phyloP scores from a whole-genome alignment of 2,888 invertebrate species.

The Ectemnius cavifrons region DNA sequence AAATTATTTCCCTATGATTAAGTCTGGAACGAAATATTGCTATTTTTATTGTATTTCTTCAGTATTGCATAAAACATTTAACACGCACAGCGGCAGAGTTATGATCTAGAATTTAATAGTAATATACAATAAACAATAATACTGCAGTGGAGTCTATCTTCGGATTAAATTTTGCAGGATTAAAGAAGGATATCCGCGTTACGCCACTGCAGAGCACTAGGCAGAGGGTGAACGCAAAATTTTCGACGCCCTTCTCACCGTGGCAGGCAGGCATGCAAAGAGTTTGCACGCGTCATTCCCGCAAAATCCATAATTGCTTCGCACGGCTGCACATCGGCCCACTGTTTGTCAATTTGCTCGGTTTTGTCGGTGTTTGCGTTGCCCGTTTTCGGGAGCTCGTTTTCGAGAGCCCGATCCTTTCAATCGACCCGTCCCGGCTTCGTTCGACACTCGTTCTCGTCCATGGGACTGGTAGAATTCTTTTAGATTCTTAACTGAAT shows the following conservation, averaged over 20 bases:
- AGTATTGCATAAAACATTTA: too few species aligned
- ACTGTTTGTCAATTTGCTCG: conserved; percentile 74
- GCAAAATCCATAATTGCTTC: conserved; percentile 76
- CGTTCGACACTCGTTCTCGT: conserved; percentile 13
- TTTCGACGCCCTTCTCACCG: conserved; percentile 40
- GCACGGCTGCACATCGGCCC: conserved; percentile 72
- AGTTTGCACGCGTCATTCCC: conserved; percentile 70
- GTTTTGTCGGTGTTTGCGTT: conserved; percentile 64
- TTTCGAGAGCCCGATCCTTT: conserved; percentile 38
- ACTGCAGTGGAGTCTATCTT: too few species aligned
- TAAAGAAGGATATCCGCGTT: conserved; percentile 1
- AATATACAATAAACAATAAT: too few species aligned
- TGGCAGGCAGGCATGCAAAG: conserved; percentile 55
- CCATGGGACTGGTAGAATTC: conserved; percentile 17
- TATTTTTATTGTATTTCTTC: too few species aligned
- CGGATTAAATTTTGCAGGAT: not conserved
- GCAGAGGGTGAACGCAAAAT: conserved; percentile 24
- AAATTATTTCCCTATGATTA: too few species aligned
- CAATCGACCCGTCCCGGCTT: conserved; percentile 15
- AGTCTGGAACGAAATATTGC: too few species aligned
- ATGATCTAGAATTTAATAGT: too few species aligned
- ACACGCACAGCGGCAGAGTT: too few species aligned
- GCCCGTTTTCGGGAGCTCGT: conserved; percentile 30
- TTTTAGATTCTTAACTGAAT: not conserved
- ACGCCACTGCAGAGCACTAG: conserved; percentile 49